Conservation (phyloP, 2,113 vertebrate genomes). For the Rhodinocichla rosea region DNA sequence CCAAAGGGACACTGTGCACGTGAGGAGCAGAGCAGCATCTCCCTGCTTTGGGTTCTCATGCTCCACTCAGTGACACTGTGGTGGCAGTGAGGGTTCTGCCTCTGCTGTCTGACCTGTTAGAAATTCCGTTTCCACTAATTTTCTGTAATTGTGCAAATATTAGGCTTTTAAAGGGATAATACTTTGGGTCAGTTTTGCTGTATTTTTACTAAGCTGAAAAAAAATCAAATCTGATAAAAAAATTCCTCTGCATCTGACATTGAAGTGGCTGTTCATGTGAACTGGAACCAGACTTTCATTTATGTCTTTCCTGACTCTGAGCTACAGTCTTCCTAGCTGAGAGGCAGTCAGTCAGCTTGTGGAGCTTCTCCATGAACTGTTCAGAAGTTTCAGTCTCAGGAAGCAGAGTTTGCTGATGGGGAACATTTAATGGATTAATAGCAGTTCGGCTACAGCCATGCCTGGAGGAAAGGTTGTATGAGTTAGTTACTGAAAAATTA, state of each 20-base stretch:
- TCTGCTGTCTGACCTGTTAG: not conserved
- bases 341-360: not conserved
- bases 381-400: not conserved
- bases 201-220: not conserved
- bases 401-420: not conserved
- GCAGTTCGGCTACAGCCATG: not conserved
- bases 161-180: not conserved
- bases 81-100: not conserved
- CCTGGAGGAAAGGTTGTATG: not conserved
- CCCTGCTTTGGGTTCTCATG: not conserved
- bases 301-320: too few relatives aligned
- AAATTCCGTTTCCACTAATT: not conserved
- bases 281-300: not conserved
- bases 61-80: not conserved
- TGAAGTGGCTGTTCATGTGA: not conserved
- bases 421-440: not conserved
- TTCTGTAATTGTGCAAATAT: not conserved
- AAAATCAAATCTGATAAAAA: not conserved
- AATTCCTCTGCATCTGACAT: not conserved
- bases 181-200: not conserved
- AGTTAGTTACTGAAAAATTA: not conserved
- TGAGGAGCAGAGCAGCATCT: not conserved
- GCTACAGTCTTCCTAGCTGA: not conserved
- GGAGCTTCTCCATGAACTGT: not conserved
- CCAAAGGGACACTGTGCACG: fast-evolving